A percentile compares a stretch with the other conserved stretches of the same genome.
Evolutionary conservation across 2,797 vertebrate genomes (phyloP).

Genomic region (Epinephelus coioides): DNA sequence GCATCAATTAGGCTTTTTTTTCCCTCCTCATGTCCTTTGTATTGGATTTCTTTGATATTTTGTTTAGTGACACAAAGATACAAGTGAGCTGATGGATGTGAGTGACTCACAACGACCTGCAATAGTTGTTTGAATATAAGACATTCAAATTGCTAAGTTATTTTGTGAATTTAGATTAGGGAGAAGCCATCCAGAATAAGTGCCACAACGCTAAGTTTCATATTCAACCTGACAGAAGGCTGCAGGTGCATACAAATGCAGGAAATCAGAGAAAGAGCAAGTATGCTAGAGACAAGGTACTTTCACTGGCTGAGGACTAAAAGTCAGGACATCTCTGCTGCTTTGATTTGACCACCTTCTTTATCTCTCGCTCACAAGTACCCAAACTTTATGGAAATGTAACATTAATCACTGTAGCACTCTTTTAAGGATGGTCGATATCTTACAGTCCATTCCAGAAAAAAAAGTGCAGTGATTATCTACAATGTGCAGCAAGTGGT

Average conservation of each 20-base stretch:
- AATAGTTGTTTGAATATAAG: conserved; percentile 2
- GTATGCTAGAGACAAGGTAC: neutral
- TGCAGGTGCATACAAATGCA: neutral
- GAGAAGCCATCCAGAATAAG: neutral
- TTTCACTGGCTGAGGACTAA: neutral
- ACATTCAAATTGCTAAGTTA: neutral
- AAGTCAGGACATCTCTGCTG: neutral
- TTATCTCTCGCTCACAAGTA: neutral
- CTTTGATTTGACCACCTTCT: neutral
- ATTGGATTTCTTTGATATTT: neutral
- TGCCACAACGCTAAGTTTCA: neutral
- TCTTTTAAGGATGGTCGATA: neutral
- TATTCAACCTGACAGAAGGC: neutral
- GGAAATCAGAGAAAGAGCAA: neutral
- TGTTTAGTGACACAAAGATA: neutral
- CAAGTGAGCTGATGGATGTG: neutral
- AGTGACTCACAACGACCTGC: neutral
- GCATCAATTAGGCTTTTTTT: neutral
- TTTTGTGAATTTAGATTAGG: neutral
- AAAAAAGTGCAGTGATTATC: neutral
- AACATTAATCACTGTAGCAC: neutral
- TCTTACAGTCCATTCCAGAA: neutral
- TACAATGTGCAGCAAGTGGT: neutral
- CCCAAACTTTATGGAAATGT: neutral
- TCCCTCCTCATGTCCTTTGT: neutral